Evolutionary conservation across 2,113 vertebrate genomes (phyloP).

Genomic region (Ammodytes dubius): DNA sequence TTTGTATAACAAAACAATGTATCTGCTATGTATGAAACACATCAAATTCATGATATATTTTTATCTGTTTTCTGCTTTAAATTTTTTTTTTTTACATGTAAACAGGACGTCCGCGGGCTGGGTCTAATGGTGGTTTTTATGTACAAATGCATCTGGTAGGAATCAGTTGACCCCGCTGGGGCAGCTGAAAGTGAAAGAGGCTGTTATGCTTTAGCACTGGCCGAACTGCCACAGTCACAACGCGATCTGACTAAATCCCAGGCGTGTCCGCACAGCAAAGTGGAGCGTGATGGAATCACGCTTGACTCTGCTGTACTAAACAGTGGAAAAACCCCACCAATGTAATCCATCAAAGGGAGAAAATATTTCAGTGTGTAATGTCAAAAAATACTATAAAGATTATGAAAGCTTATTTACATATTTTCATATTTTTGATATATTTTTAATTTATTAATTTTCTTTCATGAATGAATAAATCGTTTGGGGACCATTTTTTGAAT

Average conservation of each 20-base stretch:
- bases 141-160: slow-evolving; percentile 72
- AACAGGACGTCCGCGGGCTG: slow-evolving; percentile 32
- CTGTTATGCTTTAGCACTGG: slow-evolving; percentile 72
- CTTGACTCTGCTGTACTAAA: slow-evolving; percentile 42
- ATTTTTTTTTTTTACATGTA: slow-evolving; percentile 27
- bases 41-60: slow-evolving; percentile 2
- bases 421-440: not conserved
- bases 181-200: slow-evolving; percentile 76
- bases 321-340: slow-evolving; percentile 9
- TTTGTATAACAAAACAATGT: not conserved
- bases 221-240: slow-evolving; percentile 68
- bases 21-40: not conserved
- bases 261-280: slow-evolving; percentile 57
- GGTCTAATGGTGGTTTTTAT: slow-evolving; percentile 63
- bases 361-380: slow-evolving; percentile 1
- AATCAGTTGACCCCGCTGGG: slow-evolving; percentile 70
- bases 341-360: slow-evolving; percentile 13
- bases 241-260: slow-evolving; percentile 62
- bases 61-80: not conserved
- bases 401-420: not conserved
- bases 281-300: slow-evolving; percentile 60
- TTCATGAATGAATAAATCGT: not conserved
- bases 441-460: not conserved
- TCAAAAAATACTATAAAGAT: not conserved
- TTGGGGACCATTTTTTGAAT: not conserved